phyloP scores from a whole-genome alignment of 2,888 invertebrate species.

The Oxycera nigricornis region DNA sequence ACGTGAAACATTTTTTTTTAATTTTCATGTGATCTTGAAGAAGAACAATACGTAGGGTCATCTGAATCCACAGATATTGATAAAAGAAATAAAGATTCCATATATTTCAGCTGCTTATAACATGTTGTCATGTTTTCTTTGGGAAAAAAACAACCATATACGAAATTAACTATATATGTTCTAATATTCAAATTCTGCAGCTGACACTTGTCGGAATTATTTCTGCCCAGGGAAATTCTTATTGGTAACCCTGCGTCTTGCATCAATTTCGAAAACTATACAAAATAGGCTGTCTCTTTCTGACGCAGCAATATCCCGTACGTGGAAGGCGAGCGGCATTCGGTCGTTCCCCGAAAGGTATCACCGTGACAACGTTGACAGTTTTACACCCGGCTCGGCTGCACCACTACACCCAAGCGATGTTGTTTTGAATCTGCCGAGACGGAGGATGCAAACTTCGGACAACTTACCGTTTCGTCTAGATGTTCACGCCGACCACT shows the following conservation, averaged over 20 bases:
- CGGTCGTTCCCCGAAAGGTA: not conserved
- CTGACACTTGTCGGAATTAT: not conserved
- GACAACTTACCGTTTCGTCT: slow-evolving; percentile 10
- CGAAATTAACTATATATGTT: too few relatives aligned
- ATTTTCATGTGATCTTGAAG: too few relatives aligned
- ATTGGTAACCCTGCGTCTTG: not conserved
- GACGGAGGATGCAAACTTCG: not conserved
- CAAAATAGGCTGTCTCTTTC: not conserved
- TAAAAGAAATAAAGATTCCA: too few relatives aligned
- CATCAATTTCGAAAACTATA: not conserved
- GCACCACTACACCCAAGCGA: not conserved
- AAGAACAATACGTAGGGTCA: too few relatives aligned
- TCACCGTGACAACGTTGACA: slow-evolving; percentile 21
- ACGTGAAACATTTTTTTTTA: too few relatives aligned
- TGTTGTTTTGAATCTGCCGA: not conserved
- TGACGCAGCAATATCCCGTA: not conserved
- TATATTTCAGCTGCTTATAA: too few relatives aligned
- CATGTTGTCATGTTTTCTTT: too few relatives aligned
- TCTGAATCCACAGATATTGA: too few relatives aligned
- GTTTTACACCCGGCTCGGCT: not conserved
- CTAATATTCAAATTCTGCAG: too few relatives aligned
- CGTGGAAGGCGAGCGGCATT: not conserved
- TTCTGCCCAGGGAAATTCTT: not conserved
- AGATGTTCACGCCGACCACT: not conserved
- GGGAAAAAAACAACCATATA: too few relatives aligned